Conservation (phyloP, 2,113 vertebrate species). For the Dissostichus mawsoni region DNA sequence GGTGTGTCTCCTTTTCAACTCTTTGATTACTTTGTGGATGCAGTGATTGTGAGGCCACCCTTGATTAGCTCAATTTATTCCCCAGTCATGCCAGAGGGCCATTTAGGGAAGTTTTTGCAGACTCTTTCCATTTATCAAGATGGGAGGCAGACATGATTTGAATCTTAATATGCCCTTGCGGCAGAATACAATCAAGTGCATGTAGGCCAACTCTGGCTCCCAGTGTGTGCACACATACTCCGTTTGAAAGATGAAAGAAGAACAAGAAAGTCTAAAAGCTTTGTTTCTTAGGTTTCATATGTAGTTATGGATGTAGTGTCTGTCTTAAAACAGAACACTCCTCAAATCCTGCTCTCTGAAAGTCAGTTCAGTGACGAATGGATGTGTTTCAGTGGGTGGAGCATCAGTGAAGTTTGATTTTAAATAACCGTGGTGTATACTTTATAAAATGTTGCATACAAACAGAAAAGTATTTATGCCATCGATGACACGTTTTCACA, state of each 20-base stretch:
- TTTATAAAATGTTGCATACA: conserved; percentile 20
- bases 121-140: conserved; percentile 80
- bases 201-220: conserved; percentile 67
- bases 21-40: conserved; percentile 77
- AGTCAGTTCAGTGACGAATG: conserved; percentile 15
- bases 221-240: background rate
- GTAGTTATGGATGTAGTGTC: conserved; percentile 8
- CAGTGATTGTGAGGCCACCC: conserved; percentile 77
- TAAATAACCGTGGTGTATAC: background rate
- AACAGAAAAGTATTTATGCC: background rate
- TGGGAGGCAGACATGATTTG: conserved; percentile 68
- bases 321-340: background rate
- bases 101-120: conserved; percentile 80
- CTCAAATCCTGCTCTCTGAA: conserved; percentile 25
- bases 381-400: conserved; percentile 30
- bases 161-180: conserved; percentile 73
- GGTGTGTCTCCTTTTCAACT: conserved; percentile 63
- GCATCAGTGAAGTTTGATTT: conserved; percentile 9
- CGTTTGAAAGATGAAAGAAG: conserved; percentile 9
- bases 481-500: background rate
- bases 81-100: conserved; percentile 74
- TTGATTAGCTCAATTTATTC: conserved; percentile 82
- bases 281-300: background rate
- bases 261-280: background rate
- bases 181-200: conserved; percentile 59